phyloP scores from a whole-genome alignment of 1,140 invertebrate species.

The Hypothenemus hampei region DNA sequence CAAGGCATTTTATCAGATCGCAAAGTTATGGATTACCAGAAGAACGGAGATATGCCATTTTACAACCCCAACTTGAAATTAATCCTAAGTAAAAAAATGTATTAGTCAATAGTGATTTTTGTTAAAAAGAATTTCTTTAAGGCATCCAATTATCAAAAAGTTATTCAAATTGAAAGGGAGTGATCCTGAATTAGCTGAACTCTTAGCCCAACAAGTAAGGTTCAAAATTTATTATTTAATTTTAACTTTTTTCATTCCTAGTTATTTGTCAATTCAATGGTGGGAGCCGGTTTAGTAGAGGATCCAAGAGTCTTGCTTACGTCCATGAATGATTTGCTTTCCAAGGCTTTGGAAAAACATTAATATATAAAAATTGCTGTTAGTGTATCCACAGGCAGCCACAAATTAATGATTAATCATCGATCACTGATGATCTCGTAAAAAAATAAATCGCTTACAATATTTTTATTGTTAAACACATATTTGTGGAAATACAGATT shows the following conservation, averaged over 20 bases:
- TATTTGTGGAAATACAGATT: too few species aligned
- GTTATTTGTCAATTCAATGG: conserved; percentile 92
- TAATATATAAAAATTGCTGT: conserved; percentile 42
- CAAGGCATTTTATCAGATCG: conserved; percentile 88
- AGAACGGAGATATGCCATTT: conserved; percentile 77
- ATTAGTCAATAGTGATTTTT: not conserved
- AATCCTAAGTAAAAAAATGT: conserved; percentile 68
- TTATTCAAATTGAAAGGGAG: conserved; percentile 65
- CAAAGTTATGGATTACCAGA: conserved; percentile 80
- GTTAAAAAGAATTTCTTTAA: conserved; percentile 47
- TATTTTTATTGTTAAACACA: too few species aligned
- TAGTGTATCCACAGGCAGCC: too few species aligned
- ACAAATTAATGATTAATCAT: too few species aligned
- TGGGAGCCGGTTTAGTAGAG: conserved; percentile 88
- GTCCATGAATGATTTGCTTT: conserved; percentile 82
- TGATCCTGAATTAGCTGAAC: conserved; percentile 75
- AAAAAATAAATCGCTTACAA: too few species aligned
- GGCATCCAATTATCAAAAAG: conserved; percentile 90
- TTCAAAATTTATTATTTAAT: not conserved
- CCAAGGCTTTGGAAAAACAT: conserved; percentile 77
- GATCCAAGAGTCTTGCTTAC: conserved; percentile 81
- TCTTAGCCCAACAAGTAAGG: conserved; percentile 78
- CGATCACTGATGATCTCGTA: too few species aligned
- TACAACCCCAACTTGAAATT: conserved; percentile 90
- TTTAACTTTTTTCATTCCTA: conserved; percentile 46